Percentiles rank a stretch among this genome's conserved stretches.
Conservation (phyloP, 37 sponge, comb jelly and placozoan species). For the Geodia barretti region DNA sequence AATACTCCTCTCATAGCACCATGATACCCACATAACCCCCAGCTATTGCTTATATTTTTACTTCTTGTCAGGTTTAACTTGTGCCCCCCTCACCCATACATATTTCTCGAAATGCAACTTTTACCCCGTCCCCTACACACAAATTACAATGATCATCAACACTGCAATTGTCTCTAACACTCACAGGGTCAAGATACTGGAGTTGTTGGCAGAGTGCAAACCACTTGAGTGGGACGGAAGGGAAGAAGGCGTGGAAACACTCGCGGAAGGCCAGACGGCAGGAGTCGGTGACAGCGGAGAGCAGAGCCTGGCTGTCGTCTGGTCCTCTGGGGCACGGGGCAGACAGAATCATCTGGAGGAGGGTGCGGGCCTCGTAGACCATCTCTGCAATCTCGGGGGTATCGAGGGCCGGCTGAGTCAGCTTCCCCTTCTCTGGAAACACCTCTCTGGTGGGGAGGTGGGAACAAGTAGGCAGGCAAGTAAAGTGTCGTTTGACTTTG, state of each 20-base stretch:
- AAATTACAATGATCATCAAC: too few relatives aligned
- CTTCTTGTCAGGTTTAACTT: too few relatives aligned
- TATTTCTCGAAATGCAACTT: too few relatives aligned
- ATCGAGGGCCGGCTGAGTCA: conserved; percentile 28
- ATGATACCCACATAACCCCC: too few relatives aligned
- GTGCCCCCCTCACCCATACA: too few relatives aligned
- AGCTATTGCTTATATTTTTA: too few relatives aligned
- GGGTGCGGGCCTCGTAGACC: conserved; percentile 37
- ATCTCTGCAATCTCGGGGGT: conserved; percentile 64
- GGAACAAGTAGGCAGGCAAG: too few relatives aligned
- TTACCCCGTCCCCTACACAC: too few relatives aligned
- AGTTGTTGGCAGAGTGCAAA: conserved; percentile 74
- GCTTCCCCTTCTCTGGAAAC: conserved; percentile 59
- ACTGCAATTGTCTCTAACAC: neutral
- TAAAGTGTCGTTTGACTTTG: too few relatives aligned
- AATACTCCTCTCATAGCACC: too few relatives aligned
- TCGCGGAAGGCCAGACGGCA: conserved; percentile 62
- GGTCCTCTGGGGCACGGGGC: neutral
- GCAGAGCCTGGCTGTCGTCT: neutral
- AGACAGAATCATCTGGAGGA: conserved; percentile 70
- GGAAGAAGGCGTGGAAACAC: conserved; percentile 94
- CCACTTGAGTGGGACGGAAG: conserved; percentile 86
- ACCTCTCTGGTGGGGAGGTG: too few relatives aligned
- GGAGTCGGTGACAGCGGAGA: conserved; percentile 26
- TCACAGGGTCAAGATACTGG: conserved; percentile 75